Evolutionary conservation across 2,113 vertebrate species (phyloP).

Genomic region (Xiphophorus couchianus): DNA sequence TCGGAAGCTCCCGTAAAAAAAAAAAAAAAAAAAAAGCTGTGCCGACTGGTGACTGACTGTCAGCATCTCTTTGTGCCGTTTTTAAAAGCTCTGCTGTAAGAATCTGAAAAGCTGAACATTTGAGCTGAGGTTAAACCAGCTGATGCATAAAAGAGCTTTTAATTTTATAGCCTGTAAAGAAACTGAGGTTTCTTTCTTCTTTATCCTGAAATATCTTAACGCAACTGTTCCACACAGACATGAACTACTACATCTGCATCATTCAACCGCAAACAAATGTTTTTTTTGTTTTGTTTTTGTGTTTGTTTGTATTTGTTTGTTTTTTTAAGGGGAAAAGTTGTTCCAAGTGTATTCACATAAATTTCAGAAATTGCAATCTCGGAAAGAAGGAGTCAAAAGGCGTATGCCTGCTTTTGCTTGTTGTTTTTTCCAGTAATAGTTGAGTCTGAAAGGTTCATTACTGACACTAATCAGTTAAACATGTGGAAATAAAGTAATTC

Average conservation of each 20-base stretch:
- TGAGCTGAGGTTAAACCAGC: neutral
- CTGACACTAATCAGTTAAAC: neutral
- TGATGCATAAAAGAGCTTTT: neutral
- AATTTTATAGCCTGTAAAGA: neutral
- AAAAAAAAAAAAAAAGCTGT: neutral
- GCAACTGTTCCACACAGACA: neutral
- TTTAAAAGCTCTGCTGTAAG: neutral
- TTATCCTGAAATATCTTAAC: neutral
- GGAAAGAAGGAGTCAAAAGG: neutral
- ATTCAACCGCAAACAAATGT: neutral
- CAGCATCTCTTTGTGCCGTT: neutral
- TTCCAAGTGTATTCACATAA: neutral
- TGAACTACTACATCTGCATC: no score
- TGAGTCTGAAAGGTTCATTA: neutral
- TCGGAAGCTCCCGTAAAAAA: constrained; percentile 22
- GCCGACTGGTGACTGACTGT: neutral
- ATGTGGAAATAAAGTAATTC: neutral
- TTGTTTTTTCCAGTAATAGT: neutral
- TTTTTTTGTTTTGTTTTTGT: neutral
- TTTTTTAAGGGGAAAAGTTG: neutral
- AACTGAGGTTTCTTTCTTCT: neutral
- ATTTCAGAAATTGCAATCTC: neutral
- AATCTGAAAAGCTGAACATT: constrained; percentile 3
- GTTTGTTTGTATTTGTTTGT: no score
- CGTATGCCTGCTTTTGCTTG: neutral